A percentile compares a stretch with the other conserved stretches of the same genome.
phyloP scores from a whole-genome alignment of 2,797 vertebrate species.

The Enteromius fasciolatus region DNA sequence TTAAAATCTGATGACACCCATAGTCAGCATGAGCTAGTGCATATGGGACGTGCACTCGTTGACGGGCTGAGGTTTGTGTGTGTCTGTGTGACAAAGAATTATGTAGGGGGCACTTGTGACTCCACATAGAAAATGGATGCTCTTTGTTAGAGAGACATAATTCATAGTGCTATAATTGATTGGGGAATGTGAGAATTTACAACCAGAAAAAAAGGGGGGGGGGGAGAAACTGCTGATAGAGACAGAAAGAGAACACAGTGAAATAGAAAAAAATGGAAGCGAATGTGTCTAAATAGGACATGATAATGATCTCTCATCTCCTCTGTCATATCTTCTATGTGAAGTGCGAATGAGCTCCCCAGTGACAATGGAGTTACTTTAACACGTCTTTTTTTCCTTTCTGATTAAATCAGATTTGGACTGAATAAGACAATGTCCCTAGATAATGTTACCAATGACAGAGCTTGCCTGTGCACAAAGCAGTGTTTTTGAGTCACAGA shows the following conservation, averaged over 20 bases:
- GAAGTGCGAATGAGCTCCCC: constrained; percentile 8
- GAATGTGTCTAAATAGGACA: constrained; percentile 29
- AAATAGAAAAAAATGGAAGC: constrained; percentile 4
- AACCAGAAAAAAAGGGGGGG: constrained; percentile 9
- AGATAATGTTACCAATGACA: constrained; percentile 19
- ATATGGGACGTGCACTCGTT: constrained; percentile 45
- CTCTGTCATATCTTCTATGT: constrained; percentile 12
- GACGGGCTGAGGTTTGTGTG: constrained; percentile 4
- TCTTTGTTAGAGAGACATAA: constrained; percentile 49
- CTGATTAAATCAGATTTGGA: constrained; percentile 4
- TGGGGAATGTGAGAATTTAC: constrained; percentile 45
- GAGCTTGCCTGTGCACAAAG: not conserved
- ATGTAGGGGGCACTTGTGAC: constrained; percentile 28
- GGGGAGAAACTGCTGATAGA: constrained; percentile 27
- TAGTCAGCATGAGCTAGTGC: constrained; percentile 39
- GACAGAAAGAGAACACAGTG: constrained; percentile 5
- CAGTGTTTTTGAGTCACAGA: not conserved
- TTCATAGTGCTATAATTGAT: constrained; percentile 51
- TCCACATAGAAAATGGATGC: constrained; percentile 55
- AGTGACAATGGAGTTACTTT: not conserved
- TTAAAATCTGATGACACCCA: constrained; percentile 44
- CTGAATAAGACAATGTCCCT: constrained; percentile 19
- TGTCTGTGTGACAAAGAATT: constrained; percentile 17
- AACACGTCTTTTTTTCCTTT: not conserved
- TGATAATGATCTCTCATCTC: constrained; percentile 41